Conservation (phyloP, 1,140 invertebrate species). For the Eufriesea mexicana region DNA sequence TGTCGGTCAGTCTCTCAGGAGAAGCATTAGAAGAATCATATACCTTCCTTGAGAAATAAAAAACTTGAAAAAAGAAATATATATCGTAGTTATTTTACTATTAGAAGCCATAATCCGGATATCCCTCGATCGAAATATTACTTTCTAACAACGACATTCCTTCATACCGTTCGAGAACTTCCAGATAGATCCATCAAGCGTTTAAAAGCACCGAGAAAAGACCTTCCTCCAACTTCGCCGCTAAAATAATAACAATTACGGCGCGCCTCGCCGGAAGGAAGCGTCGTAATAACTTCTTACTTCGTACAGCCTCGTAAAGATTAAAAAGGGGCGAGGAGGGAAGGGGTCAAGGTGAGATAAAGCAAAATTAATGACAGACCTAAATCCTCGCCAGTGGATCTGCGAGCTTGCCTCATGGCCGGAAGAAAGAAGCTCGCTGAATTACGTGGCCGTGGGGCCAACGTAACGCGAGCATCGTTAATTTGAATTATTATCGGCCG, state of each 20-base stretch:
- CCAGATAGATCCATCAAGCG: background rate
- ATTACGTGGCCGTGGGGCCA: slow-evolving; percentile 15
- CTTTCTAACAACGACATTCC: too few relatives aligned
- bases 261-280: slow-evolving; percentile 41
- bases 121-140: background rate
- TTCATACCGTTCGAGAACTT: background rate
- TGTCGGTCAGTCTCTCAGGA: too few relatives aligned
- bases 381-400: slow-evolving; percentile 39
- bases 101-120: too few relatives aligned
- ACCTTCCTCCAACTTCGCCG: background rate
- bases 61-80: too few relatives aligned
- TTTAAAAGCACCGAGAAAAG: background rate
- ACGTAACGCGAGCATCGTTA: slow-evolving; percentile 29
- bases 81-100: too few relatives aligned
- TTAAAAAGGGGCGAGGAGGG: slow-evolving; percentile 22
- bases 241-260: slow-evolving; percentile 32
- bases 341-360: slow-evolving; percentile 47
- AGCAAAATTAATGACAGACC: slow-evolving; percentile 45
- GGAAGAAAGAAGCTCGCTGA: slow-evolving; percentile 15
- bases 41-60: too few relatives aligned
- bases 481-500: slow-evolving; percentile 42
- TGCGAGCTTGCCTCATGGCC: background rate
- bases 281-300: slow-evolving; percentile 42
- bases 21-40: too few relatives aligned
- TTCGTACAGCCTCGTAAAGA: slow-evolving; percentile 33